Evolutionary conservation across 2,888 invertebrate genomes (phyloP).

Genomic region (Spilosoma lubricipeda): DNA sequence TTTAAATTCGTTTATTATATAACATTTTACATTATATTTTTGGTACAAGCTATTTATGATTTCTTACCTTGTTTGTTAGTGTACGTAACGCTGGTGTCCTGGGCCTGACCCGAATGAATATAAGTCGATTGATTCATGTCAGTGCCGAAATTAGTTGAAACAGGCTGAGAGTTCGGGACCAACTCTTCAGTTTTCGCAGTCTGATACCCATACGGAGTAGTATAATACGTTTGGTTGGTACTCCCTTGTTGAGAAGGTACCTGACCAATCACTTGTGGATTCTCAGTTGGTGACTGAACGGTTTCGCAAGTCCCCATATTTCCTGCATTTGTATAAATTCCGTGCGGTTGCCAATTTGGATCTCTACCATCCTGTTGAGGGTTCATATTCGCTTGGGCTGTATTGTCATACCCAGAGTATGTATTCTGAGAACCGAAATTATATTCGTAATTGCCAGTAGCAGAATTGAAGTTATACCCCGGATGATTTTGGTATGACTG

Average conservation of each 20-base stretch:
- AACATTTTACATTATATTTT: constrained; percentile 48
- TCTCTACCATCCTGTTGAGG: constrained; percentile 61
- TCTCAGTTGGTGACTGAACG: constrained; percentile 80
- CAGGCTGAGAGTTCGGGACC: constrained; percentile 52
- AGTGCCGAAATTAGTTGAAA: constrained; percentile 70
- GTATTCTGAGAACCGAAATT: constrained; percentile 87
- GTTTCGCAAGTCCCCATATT: constrained; percentile 77
- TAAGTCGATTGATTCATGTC: constrained; percentile 75
- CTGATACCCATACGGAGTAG: constrained; percentile 82
- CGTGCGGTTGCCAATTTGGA: constrained; percentile 64
- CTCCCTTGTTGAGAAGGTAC: constrained; percentile 46
- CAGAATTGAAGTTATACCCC: constrained; percentile 86
- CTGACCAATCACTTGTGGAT: constrained; percentile 54
- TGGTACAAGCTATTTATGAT: constrained; percentile 40
- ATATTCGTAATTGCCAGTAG: constrained; percentile 87
- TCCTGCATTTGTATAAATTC: constrained; percentile 83
- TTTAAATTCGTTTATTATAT: constrained; percentile 63
- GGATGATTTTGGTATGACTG: constrained; percentile 85
- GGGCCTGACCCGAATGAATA: constrained; percentile 71
- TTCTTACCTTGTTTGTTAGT: constrained; percentile 78
- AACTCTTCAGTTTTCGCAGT: constrained; percentile 44
- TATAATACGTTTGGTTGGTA: constrained; percentile 76
- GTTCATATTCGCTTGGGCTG: constrained; percentile 59
- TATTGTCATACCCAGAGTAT: constrained; percentile 54
- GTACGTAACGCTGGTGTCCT: constrained; percentile 70